Evolutionary conservation across 2,888 invertebrate genomes (phyloP), one percentile per base, ranked within the genome.

Genomic region (Drosophila parthenogenetica): DNA sequence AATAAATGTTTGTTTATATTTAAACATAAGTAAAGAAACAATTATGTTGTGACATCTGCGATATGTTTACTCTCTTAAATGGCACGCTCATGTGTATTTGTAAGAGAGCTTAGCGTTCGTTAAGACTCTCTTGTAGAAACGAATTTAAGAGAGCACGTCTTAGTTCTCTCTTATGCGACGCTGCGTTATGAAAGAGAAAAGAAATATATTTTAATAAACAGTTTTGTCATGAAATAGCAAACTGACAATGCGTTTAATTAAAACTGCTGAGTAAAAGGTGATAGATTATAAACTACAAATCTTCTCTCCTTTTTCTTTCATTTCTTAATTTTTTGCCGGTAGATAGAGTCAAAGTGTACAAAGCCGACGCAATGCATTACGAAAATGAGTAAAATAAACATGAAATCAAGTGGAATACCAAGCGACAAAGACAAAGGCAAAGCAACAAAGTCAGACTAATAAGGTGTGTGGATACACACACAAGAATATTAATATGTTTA

Each of bases 331-430:
- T n/a, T 40, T 10, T 35, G 13, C 32, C 49, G 39, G 22, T 19
- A 45, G 14, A 45, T 8, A 49, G 5, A 43, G 16, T n/a, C 22
- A 50, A 32, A 50, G 39, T 3, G 22, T 37, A 42, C 3, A 29
- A 37, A 22, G 10, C 51, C 59, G 73, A 22, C 22, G 66, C 66
- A 4, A 2, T 4, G 35, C n/a, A 16, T 7, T 0, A 10, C 46
- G 66, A 71, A 66, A 19, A 17, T 13, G 14, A 1, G 4, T 25
- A 60, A 60, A 60, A 16, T 10, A 60, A 50, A 46, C 14, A 35
- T 2, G 7, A 25, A 19, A 19, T 64, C 43, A 10, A 48, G 0
- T 3, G 29, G 16, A 42, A 22, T 7, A 16, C 13, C 8, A 1
- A 35, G 2, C 13, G 39, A 50, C 25, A 35, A 16, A 29, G 22